A percentile compares a stretch with the other conserved stretches of the same genome.
Conservation (phyloP, 2,888 invertebrate genomes). For the Diaprepes abbreviatus region DNA sequence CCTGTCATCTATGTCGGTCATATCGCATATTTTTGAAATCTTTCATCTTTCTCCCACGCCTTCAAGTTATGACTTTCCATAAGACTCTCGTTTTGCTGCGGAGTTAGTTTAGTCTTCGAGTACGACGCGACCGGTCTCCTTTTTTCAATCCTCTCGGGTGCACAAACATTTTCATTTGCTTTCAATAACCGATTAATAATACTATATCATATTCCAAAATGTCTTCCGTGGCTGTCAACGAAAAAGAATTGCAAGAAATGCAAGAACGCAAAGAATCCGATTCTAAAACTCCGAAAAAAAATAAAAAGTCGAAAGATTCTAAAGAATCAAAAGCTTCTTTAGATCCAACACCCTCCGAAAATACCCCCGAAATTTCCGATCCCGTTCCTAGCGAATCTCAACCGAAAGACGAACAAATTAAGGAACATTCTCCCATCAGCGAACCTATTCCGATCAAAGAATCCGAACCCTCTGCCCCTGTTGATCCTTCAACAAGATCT, state of each 20-base stretch:
- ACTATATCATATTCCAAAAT: slow-evolving; percentile 12
- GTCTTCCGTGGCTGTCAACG: slow-evolving; percentile 47
- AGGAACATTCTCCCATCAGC: neutral
- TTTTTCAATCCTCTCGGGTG: slow-evolving; percentile 1
- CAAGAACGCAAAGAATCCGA: slow-evolving; percentile 30
- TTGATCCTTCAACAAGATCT: slow-evolving; percentile 15
- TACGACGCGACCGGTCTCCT: slow-evolving; percentile 26
- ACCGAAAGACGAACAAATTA: neutral
- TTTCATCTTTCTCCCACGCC: slow-evolving; percentile 62
- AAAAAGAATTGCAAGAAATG: slow-evolving; percentile 29
- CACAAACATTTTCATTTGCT: neutral
- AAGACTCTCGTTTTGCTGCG: slow-evolving; percentile 23
- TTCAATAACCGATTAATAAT: neutral
- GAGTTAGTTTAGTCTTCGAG: slow-evolving; percentile 34
- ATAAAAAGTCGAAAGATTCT: slow-evolving; percentile 34
- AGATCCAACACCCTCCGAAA: slow-evolving; percentile 8
- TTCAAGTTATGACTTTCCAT: slow-evolving; percentile 31
- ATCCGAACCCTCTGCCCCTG: slow-evolving; percentile 6
- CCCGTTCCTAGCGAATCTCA: neutral
- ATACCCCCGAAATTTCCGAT: neutral
- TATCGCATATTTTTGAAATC: slow-evolving; percentile 66
- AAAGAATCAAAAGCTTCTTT: neutral
- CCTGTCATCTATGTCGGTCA: slow-evolving; percentile 62
- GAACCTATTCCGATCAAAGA: slow-evolving; percentile 5
- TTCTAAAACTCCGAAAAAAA: slow-evolving; percentile 32